phyloP scores from a whole-genome alignment of 2,113 vertebrate genomes.

The Paramormyrops kingsleyae region DNA sequence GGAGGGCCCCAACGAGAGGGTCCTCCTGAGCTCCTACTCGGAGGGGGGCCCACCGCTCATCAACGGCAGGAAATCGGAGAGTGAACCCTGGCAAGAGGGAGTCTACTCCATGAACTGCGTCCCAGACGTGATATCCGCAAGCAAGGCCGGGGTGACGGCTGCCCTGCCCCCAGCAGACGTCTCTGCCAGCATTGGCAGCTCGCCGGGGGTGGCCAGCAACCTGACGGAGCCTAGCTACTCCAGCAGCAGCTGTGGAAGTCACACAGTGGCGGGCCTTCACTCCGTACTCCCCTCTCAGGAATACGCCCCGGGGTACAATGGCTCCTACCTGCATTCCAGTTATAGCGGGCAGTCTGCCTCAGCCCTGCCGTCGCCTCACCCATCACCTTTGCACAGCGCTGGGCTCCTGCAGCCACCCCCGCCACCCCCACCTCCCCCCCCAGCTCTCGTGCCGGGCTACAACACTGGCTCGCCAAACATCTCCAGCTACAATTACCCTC shows the following conservation, averaged over 20 bases:
- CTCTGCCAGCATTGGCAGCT: conserved; percentile 86
- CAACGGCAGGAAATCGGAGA: conserved; percentile 85
- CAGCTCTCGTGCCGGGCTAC: conserved; percentile 84
- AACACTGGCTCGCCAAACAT: conserved; percentile 83
- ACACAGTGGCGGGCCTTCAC: conserved; percentile 78
- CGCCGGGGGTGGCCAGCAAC: conserved; percentile 86
- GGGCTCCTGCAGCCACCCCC: conserved; percentile 80
- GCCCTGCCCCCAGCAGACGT: conserved; percentile 76
- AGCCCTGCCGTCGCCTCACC: conserved; percentile 75
- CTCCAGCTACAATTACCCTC: conserved; percentile 87
- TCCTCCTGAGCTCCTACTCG: conserved; percentile 71
- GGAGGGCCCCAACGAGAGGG: conserved; percentile 77
- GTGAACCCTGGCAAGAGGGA: conserved; percentile 87
- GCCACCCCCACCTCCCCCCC: conserved; percentile 61
- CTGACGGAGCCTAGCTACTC: conserved; percentile 90
- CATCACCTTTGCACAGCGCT: conserved; percentile 86
- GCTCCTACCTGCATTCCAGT: conserved; percentile 86
- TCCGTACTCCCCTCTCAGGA: conserved; percentile 88
- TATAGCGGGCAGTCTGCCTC: conserved; percentile 81
- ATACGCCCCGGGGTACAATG: conserved; percentile 85
- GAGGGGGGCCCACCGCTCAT: conserved; percentile 73
- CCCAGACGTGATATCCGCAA: conserved; percentile 77
- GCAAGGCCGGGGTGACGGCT: conserved; percentile 83
- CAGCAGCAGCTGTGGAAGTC: conserved; percentile 87
- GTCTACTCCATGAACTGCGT: conserved; percentile 94